Base-by-base conservation (phyloP, 2,888 invertebrate species). In the Oligia latruncula region DNA sequence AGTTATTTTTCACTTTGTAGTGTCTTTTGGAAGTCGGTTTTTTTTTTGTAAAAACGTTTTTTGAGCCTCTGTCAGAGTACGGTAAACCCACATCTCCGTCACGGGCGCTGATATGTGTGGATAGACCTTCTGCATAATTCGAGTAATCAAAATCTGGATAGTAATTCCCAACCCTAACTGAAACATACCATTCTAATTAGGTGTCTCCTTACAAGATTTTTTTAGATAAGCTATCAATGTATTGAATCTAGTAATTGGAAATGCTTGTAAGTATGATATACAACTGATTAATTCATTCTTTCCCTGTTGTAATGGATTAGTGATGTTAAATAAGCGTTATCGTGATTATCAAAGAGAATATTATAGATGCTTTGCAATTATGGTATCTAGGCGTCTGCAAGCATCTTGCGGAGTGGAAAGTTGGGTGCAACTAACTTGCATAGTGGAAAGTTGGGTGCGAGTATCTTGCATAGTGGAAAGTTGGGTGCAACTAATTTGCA, bases 241-340 rank as follows among this genome's bases (percentile, higher is more conserved):
- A 65, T 29, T 43, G n/a, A 29, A 75, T 65, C 49, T 29, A 60
- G 46, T 83, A 88, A 88, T 89, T 89, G 82, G 60, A 81, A 88
- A 88, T 81, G 71, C 81, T 15, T 88, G 89, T 88, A 55, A 17
- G 23, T 80, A 35, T n/a, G 58, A 75, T 75, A 35, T 6, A 55
- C 52, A 65, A 58, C 55, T 52, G 80, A 85, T 80, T 70, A 55
- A 20, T 66, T 52, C 29, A 66, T 46, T 49, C 15, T 62, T 74
- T 52, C 52, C 29, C 73, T 60, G 52, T 87, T 77, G n/a, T 80
- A 87, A 86, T 88, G 82, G 86, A 82, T 78, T 82, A 78, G 71
- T 77, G 35, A 60, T 87, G 88, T 87, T 66, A 66, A 55, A 55
- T 23, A 15, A 55, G 29, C 20, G n/a, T 72, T 72, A 82, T 82